Percentiles rank a stretch among this genome's conserved stretches.
Evolutionary conservation across 2,113 vertebrate genomes (phyloP).

Genomic region (Panthera uncia): DNA sequence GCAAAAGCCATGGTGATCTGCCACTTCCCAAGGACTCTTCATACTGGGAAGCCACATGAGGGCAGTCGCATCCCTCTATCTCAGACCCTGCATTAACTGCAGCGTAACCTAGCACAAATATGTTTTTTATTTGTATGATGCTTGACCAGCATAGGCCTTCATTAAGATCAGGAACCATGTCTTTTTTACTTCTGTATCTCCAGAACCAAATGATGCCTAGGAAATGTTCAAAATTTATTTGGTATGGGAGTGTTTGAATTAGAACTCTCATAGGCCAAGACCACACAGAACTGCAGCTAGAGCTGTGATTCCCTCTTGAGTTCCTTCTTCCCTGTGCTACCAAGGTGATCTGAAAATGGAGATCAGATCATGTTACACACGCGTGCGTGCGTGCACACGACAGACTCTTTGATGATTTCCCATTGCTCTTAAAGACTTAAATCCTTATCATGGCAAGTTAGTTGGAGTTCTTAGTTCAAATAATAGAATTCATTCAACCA

Average conservation of each 20-base stretch:
- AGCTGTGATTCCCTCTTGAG: background rate
- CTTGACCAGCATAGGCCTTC: background rate
- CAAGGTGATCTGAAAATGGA: background rate
- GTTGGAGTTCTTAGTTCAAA: slow-evolving; percentile 18
- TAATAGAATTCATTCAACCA: background rate
- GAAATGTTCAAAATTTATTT: background rate
- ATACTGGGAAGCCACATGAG: background rate
- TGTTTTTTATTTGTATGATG: background rate
- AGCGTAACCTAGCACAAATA: background rate
- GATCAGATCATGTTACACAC: background rate
- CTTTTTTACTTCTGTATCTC: background rate
- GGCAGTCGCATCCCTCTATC: background rate
- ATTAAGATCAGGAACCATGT: background rate
- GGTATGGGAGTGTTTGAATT: background rate
- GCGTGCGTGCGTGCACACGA: fast-evolving
- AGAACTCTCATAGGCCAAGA: background rate
- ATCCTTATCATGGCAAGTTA: background rate
- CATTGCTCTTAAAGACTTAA: slow-evolving; percentile 9
- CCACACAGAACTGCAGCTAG: background rate
- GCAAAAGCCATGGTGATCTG: background rate
- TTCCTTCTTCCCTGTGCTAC: background rate
- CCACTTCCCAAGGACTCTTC: background rate
- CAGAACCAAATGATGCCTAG: background rate
- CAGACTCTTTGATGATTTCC: background rate
- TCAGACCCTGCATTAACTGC: background rate